A percentile compares a stretch with the other conserved stretches of the same genome.
Evolutionary conservation across 2,888 invertebrate genomes (phyloP).

Genomic region (Meteorus cinctellus): DNA sequence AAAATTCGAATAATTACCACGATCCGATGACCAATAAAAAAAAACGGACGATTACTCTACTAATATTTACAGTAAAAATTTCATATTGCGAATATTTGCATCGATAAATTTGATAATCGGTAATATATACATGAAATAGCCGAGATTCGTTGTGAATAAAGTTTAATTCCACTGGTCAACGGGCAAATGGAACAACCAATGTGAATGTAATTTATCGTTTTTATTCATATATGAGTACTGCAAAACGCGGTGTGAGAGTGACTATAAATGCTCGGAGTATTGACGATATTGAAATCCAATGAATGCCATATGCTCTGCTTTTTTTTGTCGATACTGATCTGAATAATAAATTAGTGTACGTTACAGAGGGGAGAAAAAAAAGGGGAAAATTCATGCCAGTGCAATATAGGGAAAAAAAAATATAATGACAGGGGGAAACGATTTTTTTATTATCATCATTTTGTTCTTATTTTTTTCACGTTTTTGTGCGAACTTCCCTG

Average conservation of each 20-base stretch:
- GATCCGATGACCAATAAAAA: not conserved
- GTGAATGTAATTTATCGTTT: conserved; percentile 23
- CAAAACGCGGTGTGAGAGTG: conserved; percentile 1
- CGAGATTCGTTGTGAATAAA: conserved; percentile 14
- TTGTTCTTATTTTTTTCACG: not conserved
- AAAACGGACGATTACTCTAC: not conserved
- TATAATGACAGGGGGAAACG: not conserved
- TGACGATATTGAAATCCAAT: conserved; percentile 23
- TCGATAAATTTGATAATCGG: conserved; percentile 13
- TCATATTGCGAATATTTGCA: conserved; percentile 16
- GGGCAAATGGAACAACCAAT: conserved; percentile 3
- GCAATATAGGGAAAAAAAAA: not conserved
- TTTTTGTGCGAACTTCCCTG: conserved; percentile 23
- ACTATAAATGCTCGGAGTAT: conserved; percentile 16
- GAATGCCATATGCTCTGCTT: not conserved
- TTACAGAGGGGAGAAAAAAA: not conserved
- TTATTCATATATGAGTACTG: not conserved
- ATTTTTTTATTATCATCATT: not conserved
- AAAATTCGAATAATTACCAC: too few relatives aligned
- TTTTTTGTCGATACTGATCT: not conserved
- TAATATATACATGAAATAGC: not conserved
- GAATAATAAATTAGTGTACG: not conserved
- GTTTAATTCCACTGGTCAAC: conserved; percentile 14
- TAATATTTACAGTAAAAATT: not conserved
- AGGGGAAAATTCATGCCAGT: not conserved